Evolutionary conservation across 1,140 invertebrate genomes (phyloP).

Genomic region (Trichomalopsis sarcophagae): DNA sequence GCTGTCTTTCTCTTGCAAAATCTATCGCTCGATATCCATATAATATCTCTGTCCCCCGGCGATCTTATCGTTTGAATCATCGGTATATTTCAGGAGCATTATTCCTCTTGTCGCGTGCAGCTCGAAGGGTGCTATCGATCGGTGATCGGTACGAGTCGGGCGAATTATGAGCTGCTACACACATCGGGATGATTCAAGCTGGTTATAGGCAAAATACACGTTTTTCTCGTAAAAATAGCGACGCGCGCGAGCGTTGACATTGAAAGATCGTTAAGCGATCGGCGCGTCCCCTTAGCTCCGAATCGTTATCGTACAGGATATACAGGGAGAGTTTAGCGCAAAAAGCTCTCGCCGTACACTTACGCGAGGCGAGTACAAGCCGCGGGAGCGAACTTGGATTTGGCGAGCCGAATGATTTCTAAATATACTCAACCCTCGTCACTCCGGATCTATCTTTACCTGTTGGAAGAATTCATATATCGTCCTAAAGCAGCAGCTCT

Average conservation of each 20-base stretch:
- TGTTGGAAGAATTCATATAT: slow-evolving; percentile 59
- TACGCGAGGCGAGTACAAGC: neutral
- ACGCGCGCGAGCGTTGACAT: slow-evolving; percentile 12
- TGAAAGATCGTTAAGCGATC: slow-evolving; percentile 2
- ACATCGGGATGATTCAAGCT: neutral
- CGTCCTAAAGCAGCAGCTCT: neutral
- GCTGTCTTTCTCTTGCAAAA: slow-evolving; percentile 52
- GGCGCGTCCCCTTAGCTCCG: neutral
- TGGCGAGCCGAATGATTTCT: slow-evolving; percentile 74
- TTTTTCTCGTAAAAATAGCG: slow-evolving; percentile 11
- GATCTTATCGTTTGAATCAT: slow-evolving; percentile 32
- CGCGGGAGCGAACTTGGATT: slow-evolving; percentile 63
- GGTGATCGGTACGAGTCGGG: too few relatives aligned
- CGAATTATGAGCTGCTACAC: neutral
- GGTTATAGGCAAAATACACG: neutral
- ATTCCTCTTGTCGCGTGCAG: too few relatives aligned
- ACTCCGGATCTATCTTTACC: slow-evolving; percentile 73
- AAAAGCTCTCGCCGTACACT: neutral
- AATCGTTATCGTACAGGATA: neutral
- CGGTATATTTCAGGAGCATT: slow-evolving; percentile 14
- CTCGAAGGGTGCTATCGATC: too few relatives aligned
- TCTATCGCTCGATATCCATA: slow-evolving; percentile 39
- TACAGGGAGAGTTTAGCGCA: neutral
- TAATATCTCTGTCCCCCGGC: neutral
- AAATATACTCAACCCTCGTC: slow-evolving; percentile 74